These are phyloP conservation scores for Drosophila leonis DNA, from an alignment of 2,888 invertebrate species.

Conservation along the genomic window DNA sequence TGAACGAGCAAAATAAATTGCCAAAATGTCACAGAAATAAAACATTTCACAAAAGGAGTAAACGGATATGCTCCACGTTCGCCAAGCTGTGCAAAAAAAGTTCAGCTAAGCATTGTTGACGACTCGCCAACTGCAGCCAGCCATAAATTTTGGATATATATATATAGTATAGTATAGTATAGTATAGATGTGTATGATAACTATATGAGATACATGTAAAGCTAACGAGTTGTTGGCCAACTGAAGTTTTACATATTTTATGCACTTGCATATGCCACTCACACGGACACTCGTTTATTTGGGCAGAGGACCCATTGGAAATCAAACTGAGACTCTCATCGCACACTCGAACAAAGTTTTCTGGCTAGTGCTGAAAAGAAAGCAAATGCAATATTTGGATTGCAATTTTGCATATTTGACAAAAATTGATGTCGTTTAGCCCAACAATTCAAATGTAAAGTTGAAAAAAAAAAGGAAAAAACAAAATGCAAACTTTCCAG, in stretches of 20 bases:
- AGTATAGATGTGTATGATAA: neutral
- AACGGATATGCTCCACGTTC: constrained; percentile 20
- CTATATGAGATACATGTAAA: neutral
- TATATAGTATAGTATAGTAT: too few relatives aligned
- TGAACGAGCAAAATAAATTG: constrained; percentile 65
- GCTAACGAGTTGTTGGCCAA: constrained; percentile 24
- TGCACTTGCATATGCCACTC: constrained; percentile 43
- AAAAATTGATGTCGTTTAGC: constrained; percentile 6
- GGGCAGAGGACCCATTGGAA: neutral
- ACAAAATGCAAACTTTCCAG: neutral
- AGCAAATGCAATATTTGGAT: constrained; percentile 17
- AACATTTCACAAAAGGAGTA: constrained; percentile 33
- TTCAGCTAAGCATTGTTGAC: constrained; percentile 29
- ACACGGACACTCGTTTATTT: constrained; percentile 17
- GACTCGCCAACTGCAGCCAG: constrained; percentile 36
- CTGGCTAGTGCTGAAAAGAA: constrained; percentile 3
- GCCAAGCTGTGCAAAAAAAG: constrained; percentile 4
- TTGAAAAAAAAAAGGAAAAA: neutral
- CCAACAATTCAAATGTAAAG: neutral
- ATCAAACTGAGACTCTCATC: neutral
- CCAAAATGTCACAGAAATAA: constrained; percentile 67
- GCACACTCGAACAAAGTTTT: constrained; percentile 5
- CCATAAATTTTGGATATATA: constrained; percentile 39
- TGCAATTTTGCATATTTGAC: constrained; percentile 5
- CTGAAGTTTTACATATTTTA: constrained; percentile 15